A percentile compares a stretch with the other conserved stretches of the same genome.
Conservation (phyloP, 2,888 invertebrate species). For the Drosophila suboccidentalis region DNA sequence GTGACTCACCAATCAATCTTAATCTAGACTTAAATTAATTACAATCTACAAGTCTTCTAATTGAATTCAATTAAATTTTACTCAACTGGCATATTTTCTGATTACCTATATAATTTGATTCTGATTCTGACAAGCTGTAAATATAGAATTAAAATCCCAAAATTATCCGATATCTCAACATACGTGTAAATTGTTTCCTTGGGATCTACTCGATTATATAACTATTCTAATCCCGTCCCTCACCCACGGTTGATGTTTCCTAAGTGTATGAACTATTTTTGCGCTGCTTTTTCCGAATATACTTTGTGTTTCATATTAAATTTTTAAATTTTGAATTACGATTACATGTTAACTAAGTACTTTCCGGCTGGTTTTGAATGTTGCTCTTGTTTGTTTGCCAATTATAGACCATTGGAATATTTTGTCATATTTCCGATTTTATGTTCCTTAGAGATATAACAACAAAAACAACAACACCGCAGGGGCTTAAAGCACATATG, state of each 20-base stretch:
- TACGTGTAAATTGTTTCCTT: not conserved
- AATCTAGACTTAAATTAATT: slow-evolving; percentile 32
- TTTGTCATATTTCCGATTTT: slow-evolving; percentile 25
- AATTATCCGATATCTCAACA: not conserved
- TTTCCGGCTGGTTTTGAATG: slow-evolving; percentile 71
- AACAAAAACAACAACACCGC: slow-evolving; percentile 76
- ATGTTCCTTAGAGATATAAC: slow-evolving; percentile 69
- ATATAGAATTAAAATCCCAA: slow-evolving; percentile 12
- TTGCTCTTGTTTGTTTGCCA: slow-evolving; percentile 75
- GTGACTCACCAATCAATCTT: slow-evolving; percentile 57
- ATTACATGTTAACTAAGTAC: slow-evolving; percentile 32
- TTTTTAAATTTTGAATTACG: slow-evolving; percentile 11
- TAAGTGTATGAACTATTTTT: slow-evolving; percentile 28
- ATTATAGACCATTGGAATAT: slow-evolving; percentile 56
- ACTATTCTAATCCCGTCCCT: slow-evolving; percentile 5
- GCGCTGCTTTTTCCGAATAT: slow-evolving; percentile 40
- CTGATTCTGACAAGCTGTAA: slow-evolving; percentile 18
- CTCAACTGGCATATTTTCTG: slow-evolving; percentile 16
- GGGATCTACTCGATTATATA: slow-evolving; percentile 10
- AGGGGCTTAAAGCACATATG: slow-evolving; percentile 65
- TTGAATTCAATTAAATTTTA: slow-evolving; percentile 1
- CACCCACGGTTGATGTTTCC: slow-evolving; percentile 25
- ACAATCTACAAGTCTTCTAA: slow-evolving; percentile 17
- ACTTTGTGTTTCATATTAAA: slow-evolving; percentile 15
- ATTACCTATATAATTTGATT: not conserved